Evolutionary conservation across 2,888 invertebrate species (phyloP), one percentile per base, ranked within the genome.

Genomic region (Halictus quadricinctus): DNA sequence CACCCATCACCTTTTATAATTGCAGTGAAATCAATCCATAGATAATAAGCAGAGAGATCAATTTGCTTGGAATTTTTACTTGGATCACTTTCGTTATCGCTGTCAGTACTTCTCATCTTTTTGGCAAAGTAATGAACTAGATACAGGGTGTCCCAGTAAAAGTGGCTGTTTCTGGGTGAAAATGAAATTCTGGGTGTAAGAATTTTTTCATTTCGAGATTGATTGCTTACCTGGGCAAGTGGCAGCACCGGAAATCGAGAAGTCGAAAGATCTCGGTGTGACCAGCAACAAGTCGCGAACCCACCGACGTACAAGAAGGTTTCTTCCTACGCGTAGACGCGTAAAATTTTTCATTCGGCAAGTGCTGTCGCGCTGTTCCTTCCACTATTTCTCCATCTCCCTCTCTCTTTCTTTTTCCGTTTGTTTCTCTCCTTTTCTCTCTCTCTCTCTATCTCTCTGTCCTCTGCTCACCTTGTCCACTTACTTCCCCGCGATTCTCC

Each of bases 281-380:
- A 25, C 58, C 83, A 86, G 85, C 90, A 88, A 88, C 87, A 87
- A 87, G 85, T 91, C 86, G 89, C 76, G 84, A 85, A 82, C 29
- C 72, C 76, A 60, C 58, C 72, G 72, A 66, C 79, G 73, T 73
- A 73, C 6, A 50, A n/a, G 43, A 43, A 70, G 70, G 66, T 81
- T 85, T 76, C 82, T 72, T 76, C 70, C 75, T 76, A 85, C 87
- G 85, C 75, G 78, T 86, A 88, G 84, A 88, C 86, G 88, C 86
- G 90, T 90, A 90, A 90, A 91, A 90, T 88, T 88, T 90, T 90
- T 91, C 89, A 89, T 90, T 89, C 88, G 83, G 86, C 87, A 60
- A 88, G 85, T 88, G 76, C 85, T 77, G 29, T 25, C 75, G 43
- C 43, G 29, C 25, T 80, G 79, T 75, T 58, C 69, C 66, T 46